Base-by-base conservation (phyloP, 2,888 invertebrate species). In the Homarus gammarus region DNA sequence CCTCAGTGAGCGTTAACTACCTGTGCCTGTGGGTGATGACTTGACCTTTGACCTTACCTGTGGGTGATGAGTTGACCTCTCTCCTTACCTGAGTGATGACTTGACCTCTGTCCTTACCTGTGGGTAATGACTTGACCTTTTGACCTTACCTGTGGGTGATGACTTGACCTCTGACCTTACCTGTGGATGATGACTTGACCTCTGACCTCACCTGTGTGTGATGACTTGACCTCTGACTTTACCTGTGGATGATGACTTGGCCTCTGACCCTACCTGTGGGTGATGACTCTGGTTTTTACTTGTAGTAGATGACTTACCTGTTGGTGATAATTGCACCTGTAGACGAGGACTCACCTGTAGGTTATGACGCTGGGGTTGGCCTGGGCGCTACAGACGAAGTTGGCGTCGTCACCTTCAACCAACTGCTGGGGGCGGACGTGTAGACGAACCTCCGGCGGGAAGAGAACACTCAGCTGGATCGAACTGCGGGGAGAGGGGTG, bases 291-390 rank as follows among this genome's bases (percentile, higher is more conserved):
- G 44, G 44, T 5, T 5, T 44, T 44, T n/a, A n/a, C n/a, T n/a
- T n/a, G n/a, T n/a, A n/a, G n/a, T n/a, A n/a, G n/a, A n/a, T n/a
- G 44, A 12, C 44, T 44, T 44, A 44, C 44, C 44, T 44, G 44
- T 18, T 12, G 56, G 56, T 18, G 15, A 56, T 56, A 22, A 56
- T 22, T 22, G 12, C 22, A 56, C 56, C 56, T 56, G 5, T 56
- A 56, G 56, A 22, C 22, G 3, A 56, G 12, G 56, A 56, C 83
- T 61, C 61, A 93, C 93, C 93, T 94, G 93, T 94, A 94, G 2
- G 93, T 93, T 36, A 94, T 93, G 36, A 93, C 93, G n/a, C 92
- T 91, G 2, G 94, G 94, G 92, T 94, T 94, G 81, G 94, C 94
- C 0, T 92, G 90, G 40, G 94, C 94, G 22, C 92, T 92, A 92